phyloP scores from a whole-genome alignment of 1,140 invertebrate genomes.

The Drosophila arawakana region DNA sequence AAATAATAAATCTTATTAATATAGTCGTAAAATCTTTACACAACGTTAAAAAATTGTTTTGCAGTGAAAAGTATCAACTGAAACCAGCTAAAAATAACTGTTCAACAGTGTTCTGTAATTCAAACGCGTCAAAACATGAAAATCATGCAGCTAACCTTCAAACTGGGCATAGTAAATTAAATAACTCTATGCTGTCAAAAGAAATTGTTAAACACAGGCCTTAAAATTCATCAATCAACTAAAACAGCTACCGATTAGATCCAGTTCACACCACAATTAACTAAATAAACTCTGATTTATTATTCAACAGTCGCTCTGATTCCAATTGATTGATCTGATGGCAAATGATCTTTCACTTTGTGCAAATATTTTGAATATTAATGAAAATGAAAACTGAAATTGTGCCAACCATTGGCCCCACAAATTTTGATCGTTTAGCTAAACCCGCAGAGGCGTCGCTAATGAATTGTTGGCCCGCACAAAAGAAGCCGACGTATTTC shows the following conservation, averaged over 20 bases:
- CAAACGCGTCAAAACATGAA: no score
- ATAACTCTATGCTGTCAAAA: no score
- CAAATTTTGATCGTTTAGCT: slow-evolving; percentile 12
- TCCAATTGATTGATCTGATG: slow-evolving; percentile 22
- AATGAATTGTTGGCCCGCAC: slow-evolving; percentile 44
- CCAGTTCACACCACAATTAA: slow-evolving; percentile 42
- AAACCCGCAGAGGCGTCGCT: slow-evolving; percentile 25
- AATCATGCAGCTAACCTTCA: no score
- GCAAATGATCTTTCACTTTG: slow-evolving; percentile 56
- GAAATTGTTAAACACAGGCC: background rate
- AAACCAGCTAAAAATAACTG: no score
- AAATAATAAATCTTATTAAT: background rate
- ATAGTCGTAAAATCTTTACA: background rate
- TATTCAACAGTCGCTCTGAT: slow-evolving; percentile 16
- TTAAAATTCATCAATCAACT: slow-evolving; percentile 22
- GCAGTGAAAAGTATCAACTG: no score
- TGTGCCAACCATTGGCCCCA: slow-evolving; percentile 25
- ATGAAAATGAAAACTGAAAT: slow-evolving; percentile 44
- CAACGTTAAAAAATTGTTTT: no score
- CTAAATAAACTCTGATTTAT: slow-evolving; percentile 21
- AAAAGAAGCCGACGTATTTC: slow-evolving; percentile 11
- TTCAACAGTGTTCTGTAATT: no score
- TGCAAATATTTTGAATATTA: slow-evolving; percentile 53
- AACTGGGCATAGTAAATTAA: no score
- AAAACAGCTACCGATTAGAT: background rate